Base-by-base conservation (phyloP, 2,113 vertebrate genomes). In the Tautogolabrus adspersus region DNA sequence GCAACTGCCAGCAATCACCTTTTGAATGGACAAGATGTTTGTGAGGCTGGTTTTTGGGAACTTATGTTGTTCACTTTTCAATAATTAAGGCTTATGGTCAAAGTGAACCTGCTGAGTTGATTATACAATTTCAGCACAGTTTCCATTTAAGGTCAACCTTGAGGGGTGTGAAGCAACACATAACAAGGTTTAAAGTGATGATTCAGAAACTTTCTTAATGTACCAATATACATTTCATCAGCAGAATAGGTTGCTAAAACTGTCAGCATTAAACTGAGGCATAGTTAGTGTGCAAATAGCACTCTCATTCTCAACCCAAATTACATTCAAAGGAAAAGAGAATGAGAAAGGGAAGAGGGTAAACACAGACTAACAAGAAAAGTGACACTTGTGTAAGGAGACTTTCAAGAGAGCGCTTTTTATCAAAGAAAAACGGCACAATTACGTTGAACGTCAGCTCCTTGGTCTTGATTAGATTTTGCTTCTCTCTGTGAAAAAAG, bases 341-440 rank as follows among this genome's bases (percentile, higher is more conserved):
- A 81, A 74, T 26, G 37, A 66, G 18, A 79, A 69, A 74, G 54
- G 21, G 8, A 70, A 40, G 19, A 47, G 18, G 37, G 51, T 57
- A 72, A 83, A 83, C 22, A 75, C 56, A 64, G 61, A 55, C 40
- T 57, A 75, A 82, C 23, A 81, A 73, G 30, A 84, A 72, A 75
- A 69, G 58, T 26, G 62, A 72, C 52, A 54, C 22, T 72, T 30
- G 38, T 56, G 42, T 60, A 55, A 76, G 40, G 10, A 47, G 55
- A 60, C 38, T 58, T 30, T 40, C 6, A 23, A 46, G n/a, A 72
- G 83, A 78, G 21, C 34, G 66, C 56, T 74, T 75, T 72, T 72
- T 58, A 75, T 57, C 1, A 1, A 30, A 56, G 10, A 10, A 82
- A 72, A 49, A 74, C 58, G n/a, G 13, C n/a, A 66, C 54, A 83